These are phyloP conservation scores for Cyphomyrus discorhynchus DNA, from an alignment of 2,113 vertebrate genomes.

Conservation along the genomic window DNA sequence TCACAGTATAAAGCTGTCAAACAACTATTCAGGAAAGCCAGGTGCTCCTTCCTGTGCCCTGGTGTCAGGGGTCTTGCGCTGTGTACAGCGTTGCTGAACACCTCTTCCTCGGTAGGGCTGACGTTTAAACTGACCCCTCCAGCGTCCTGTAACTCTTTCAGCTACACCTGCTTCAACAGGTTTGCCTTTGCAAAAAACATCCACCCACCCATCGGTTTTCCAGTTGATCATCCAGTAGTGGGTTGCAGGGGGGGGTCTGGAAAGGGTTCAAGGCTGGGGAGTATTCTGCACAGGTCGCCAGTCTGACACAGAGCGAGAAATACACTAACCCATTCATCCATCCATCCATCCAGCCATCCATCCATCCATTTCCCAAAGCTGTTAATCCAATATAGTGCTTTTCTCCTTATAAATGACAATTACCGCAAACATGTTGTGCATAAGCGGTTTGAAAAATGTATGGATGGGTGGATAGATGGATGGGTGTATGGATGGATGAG, in stretches of 20 bases:
- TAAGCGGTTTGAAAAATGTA: background rate
- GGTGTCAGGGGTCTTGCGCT: background rate
- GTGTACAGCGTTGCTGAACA: background rate
- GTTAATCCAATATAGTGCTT: background rate
- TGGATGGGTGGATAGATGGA: background rate
- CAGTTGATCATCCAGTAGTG: background rate
- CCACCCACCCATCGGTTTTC: background rate
- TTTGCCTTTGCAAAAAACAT: background rate
- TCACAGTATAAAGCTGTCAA: constrained; percentile 22
- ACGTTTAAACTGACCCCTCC: background rate
- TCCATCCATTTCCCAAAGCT: background rate
- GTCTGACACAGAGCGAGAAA: background rate
- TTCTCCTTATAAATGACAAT: background rate
- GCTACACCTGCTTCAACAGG: background rate
- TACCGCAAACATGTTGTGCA: background rate
- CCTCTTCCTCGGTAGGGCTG: background rate
- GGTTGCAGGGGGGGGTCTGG: background rate
- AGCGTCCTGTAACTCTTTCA: background rate
- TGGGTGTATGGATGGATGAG: background rate
- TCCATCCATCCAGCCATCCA: background rate
- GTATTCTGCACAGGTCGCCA: background rate
- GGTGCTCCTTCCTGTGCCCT: background rate
- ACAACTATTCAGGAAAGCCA: constrained; percentile 11
- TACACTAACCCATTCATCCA: background rate
- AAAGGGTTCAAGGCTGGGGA: background rate